These are phyloP conservation scores for Parnassius mnemosyne DNA, from an alignment of 2,888 invertebrate genomes.

Conservation along the genomic window DNA sequence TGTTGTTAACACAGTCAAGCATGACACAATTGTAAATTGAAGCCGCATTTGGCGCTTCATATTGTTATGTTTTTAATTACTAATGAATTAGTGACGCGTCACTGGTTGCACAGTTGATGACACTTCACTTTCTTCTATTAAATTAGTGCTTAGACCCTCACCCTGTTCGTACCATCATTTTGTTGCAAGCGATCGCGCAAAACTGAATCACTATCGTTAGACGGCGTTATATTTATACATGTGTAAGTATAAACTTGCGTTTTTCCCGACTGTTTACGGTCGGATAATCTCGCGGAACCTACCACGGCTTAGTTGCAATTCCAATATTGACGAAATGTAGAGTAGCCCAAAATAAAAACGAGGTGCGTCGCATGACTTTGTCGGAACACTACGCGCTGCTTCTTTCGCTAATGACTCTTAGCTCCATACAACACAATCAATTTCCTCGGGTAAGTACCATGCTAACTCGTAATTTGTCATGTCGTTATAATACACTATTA, in stretches of 20 bases:
- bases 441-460: constrained; percentile 48
- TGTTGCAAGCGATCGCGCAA: constrained; percentile 73
- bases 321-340: constrained; percentile 61
- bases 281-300: constrained; percentile 56
- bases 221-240: constrained; percentile 76
- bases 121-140: constrained; percentile 63
- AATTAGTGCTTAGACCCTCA: constrained; percentile 38
- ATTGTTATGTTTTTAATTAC: constrained; percentile 38
- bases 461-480: constrained; percentile 49
- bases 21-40: constrained; percentile 57
- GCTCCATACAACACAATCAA: constrained; percentile 36
- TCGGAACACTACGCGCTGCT: constrained; percentile 53
- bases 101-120: constrained; percentile 47
- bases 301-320: constrained; percentile 48
- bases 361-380: constrained; percentile 40
- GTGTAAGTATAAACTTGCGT: constrained; percentile 71
- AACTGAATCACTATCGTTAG: constrained; percentile 72
- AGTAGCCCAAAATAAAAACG: constrained; percentile 58
- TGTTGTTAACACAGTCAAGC: constrained; percentile 45
- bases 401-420: constrained; percentile 60
- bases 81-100: constrained; percentile 38
- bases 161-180: constrained; percentile 66
- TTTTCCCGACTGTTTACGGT: constrained; percentile 72
- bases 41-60: constrained; percentile 49
- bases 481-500: constrained; percentile 50